These are phyloP conservation scores for Ichneumon xanthorius DNA, from an alignment of 2,888 invertebrate species.

Conservation along the genomic window DNA sequence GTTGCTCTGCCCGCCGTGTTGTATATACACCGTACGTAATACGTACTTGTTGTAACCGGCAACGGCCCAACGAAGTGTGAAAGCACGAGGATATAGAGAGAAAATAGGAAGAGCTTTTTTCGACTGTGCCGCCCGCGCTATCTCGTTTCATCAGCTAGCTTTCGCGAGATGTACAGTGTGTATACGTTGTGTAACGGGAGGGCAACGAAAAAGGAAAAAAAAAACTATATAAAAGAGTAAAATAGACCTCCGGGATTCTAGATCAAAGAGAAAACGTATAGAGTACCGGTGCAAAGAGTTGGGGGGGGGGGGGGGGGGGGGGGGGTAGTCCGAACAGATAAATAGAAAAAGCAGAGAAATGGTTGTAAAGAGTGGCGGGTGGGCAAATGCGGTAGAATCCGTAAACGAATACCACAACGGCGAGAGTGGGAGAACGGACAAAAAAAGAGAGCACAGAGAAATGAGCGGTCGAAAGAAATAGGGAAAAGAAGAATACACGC, in stretches of 20 bases:
- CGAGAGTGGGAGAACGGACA: neutral
- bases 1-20: conserved; percentile 2
- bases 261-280: conserved; percentile 50
- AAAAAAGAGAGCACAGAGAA: conserved; percentile 16
- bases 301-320: neutral
- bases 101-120: conserved; percentile 39
- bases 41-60: conserved; percentile 1
- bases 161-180: neutral
- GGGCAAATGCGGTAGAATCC: conserved; percentile 27
- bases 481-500: neutral
- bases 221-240: conserved; percentile 10
- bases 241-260: conserved; percentile 32
- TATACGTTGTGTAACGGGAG: conserved; percentile 34
- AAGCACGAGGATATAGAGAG: neutral
- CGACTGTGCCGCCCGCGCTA: neutral
- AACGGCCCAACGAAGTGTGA: neutral
- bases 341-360: conserved; percentile 40
- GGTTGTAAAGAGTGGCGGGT: conserved; percentile 3
- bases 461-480: neutral
- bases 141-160: conserved; percentile 17
- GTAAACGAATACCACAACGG: conserved; percentile 31
- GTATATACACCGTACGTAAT: conserved; percentile 8
- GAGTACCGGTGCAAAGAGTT: conserved; percentile 21
- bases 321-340: conserved; percentile 37
- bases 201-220: conserved; percentile 5